phyloP scores from a whole-genome alignment of 1,140 invertebrate species.

The Drosophila pandora region DNA sequence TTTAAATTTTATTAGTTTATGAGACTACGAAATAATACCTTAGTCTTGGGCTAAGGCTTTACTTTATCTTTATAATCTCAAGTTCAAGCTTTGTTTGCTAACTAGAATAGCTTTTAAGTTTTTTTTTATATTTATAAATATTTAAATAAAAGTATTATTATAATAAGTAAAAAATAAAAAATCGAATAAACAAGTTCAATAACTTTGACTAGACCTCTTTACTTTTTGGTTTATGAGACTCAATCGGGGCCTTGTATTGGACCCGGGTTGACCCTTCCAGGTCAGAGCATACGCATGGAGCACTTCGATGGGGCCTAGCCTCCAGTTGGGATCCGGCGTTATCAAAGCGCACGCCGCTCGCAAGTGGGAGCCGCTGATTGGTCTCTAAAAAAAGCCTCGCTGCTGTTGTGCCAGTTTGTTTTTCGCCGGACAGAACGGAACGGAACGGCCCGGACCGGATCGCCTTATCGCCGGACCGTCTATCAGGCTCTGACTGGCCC shows the following conservation, averaged over 20 bases:
- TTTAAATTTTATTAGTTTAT: background rate
- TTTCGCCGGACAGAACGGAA: constrained; percentile 24
- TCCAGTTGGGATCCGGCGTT: constrained; percentile 21
- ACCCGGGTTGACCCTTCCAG: constrained; percentile 1
- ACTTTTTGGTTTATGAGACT: background rate
- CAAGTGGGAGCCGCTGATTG: constrained; percentile 59
- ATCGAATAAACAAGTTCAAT: background rate
- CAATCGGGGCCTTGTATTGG: background rate
- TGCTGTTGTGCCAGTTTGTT: constrained; percentile 73
- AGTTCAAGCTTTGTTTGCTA: background rate
- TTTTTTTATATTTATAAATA: no score
- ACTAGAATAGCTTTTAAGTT: no score
- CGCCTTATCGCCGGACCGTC: constrained; percentile 54
- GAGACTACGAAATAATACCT: background rate
- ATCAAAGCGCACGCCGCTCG: constrained; percentile 68
- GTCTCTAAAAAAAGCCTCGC: constrained; percentile 67
- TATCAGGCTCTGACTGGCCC: constrained; percentile 39
- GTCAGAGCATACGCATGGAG: constrained; percentile 6
- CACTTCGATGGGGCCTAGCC: constrained; percentile 9
- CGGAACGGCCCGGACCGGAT: constrained; percentile 2
- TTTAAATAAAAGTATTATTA: no score
- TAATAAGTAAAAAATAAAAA: no score
- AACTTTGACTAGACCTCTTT: background rate
- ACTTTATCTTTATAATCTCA: background rate
- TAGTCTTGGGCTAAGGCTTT: background rate